These are phyloP conservation scores for Lepidochrysops patricia DNA, from an alignment of 2,888 invertebrate genomes.

Conservation along the genomic window DNA sequence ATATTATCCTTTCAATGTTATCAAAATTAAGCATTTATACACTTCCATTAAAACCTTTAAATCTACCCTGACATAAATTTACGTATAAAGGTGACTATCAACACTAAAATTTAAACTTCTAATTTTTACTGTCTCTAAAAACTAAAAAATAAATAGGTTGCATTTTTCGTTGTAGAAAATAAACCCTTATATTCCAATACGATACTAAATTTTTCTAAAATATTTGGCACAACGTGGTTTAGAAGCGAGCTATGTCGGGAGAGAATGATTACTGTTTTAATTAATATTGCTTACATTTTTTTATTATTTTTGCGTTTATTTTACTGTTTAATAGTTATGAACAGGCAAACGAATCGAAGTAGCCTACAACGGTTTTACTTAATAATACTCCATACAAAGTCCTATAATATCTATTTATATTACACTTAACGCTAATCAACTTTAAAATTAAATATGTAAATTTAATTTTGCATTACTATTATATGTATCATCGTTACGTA, in stretches of 20 bases:
- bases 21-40: conserved; percentile 62
- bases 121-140: conserved; percentile 54
- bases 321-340: not conserved
- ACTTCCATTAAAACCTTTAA: conserved; percentile 50
- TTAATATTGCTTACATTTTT: not conserved
- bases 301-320: not conserved
- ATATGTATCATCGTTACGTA: conserved; percentile 74
- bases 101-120: conserved; percentile 58
- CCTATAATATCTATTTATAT: conserved; percentile 63
- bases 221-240: conserved; percentile 68
- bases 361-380: conserved; percentile 12
- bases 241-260: conserved; percentile 35
- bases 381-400: conserved; percentile 65
- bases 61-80: conserved; percentile 90
- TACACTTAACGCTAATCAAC: conserved; percentile 70
- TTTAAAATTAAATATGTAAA: conserved; percentile 68
- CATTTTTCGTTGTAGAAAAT: conserved; percentile 18
- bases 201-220: conserved; percentile 31
- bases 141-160: conserved; percentile 43
- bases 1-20: conserved; percentile 50
- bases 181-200: conserved; percentile 11
- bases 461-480: conserved; percentile 72
- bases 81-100: conserved; percentile 86
- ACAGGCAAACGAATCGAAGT: conserved; percentile 8
- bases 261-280: not conserved